phyloP scores from a whole-genome alignment of 2,888 invertebrate species.

The Icerya purchasi region DNA sequence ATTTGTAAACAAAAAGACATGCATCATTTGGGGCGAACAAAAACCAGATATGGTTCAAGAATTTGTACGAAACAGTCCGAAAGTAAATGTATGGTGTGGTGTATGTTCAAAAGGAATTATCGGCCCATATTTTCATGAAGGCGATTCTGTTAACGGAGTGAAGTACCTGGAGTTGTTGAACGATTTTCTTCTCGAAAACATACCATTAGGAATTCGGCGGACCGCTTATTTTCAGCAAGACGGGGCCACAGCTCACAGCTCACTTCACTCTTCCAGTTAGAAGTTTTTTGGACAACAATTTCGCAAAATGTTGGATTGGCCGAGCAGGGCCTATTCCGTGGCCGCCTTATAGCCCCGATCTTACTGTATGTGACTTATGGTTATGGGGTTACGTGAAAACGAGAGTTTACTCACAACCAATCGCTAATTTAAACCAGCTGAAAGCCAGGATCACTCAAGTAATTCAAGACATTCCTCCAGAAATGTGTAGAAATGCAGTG shows the following conservation, averaged over 20 bases:
- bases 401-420: not conserved
- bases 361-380: not conserved
- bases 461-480: not conserved
- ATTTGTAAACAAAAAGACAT: too few relatives aligned
- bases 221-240: not conserved
- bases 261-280: not conserved
- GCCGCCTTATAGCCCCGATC: not conserved
- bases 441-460: not conserved
- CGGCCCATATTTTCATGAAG: not conserved
- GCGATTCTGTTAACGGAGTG: not conserved
- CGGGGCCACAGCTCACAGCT: not conserved
- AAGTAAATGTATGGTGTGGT: not conserved
- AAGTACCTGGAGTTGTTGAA: not conserved
- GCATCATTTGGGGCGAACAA: too few relatives aligned
- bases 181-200: not conserved
- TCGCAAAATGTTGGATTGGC: not conserved
- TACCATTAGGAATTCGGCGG: not conserved
- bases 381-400: not conserved
- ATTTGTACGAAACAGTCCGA: not conserved
- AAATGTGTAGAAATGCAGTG: not conserved
- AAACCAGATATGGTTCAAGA: too few relatives aligned
- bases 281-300: not conserved
- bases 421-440: not conserved
- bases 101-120: not conserved
- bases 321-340: not conserved